phyloP scores from a whole-genome alignment of 2,888 invertebrate species.

The Megamerina dolium region DNA sequence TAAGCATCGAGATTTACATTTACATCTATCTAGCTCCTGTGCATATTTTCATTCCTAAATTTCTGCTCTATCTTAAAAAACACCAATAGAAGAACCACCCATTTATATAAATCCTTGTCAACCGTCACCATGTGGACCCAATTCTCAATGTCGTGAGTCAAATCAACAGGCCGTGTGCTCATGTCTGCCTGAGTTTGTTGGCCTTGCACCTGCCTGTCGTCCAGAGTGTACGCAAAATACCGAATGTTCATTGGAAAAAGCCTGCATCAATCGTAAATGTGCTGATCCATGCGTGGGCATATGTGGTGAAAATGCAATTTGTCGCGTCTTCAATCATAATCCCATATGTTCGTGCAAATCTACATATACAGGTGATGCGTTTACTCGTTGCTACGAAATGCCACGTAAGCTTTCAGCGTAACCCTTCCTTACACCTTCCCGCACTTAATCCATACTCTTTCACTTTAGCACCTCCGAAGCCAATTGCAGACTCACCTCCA shows the following conservation, averaged over 20 bases:
- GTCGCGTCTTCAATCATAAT: constrained; percentile 60
- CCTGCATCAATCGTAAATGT: constrained; percentile 63
- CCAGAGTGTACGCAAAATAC: constrained; percentile 69
- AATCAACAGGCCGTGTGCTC: constrained; percentile 60
- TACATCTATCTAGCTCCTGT: constrained; percentile 2
- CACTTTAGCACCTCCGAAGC: constrained; percentile 3
- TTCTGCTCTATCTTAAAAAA: neutral
- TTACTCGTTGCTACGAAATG: constrained; percentile 52
- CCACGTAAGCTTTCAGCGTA: constrained; percentile 32
- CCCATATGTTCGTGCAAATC: constrained; percentile 58
- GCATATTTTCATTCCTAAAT: too few relatives aligned
- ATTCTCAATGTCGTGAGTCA: constrained; percentile 54
- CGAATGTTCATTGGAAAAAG: constrained; percentile 57
- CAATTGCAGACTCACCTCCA: constrained; percentile 24
- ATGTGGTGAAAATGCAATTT: constrained; percentile 59
- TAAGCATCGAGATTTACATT: constrained; percentile 48
- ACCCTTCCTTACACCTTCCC: constrained; percentile 11
- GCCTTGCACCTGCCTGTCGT: constrained; percentile 69
- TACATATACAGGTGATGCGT: constrained; percentile 62
- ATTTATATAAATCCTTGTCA: constrained; percentile 54
- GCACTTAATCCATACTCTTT: neutral
- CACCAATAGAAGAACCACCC: neutral
- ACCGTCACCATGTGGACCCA: constrained; percentile 61
- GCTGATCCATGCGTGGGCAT: constrained; percentile 61
- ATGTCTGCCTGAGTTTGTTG: constrained; percentile 62